phyloP scores from a whole-genome alignment of 2,113 vertebrate species.

The Empidonax alnorum region DNA sequence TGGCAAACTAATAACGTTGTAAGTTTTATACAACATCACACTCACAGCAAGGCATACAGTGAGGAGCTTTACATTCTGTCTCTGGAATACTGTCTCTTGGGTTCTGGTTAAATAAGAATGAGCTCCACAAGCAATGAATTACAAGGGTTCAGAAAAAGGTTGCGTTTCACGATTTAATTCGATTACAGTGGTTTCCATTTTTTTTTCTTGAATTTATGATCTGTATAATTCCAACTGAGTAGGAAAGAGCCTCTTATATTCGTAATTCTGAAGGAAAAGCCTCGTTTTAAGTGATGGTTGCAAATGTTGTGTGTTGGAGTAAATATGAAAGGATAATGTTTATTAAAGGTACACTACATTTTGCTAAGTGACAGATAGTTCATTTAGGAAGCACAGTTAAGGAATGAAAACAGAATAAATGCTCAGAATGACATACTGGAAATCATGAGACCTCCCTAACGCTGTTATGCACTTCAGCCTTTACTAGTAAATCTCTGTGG shows the following conservation, averaged over 20 bases:
- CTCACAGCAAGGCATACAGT: neutral
- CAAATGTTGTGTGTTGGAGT: neutral
- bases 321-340: constrained; percentile 8
- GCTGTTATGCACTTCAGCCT: neutral
- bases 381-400: neutral
- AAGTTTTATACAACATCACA: neutral
- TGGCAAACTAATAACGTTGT: neutral
- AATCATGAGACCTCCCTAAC: neutral
- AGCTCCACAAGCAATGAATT: constrained; percentile 35
- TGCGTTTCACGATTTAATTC: constrained; percentile 22
- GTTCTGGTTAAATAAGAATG: constrained; percentile 47
- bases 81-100: neutral
- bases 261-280: neutral
- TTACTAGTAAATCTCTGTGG: constrained; percentile 28
- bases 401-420: neutral
- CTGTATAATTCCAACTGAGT: neutral
- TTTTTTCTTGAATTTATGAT: constrained; percentile 4
- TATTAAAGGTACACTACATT: neutral
- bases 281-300: neutral
- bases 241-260: neutral
- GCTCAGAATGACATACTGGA: neutral
- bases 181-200: constrained; percentile 57
- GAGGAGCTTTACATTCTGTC: neutral
- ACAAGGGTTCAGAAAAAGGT: constrained; percentile 63
- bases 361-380: neutral